Base-by-base conservation (phyloP, 2,113 vertebrate genomes). In the Psittacula cyanocephala region DNA sequence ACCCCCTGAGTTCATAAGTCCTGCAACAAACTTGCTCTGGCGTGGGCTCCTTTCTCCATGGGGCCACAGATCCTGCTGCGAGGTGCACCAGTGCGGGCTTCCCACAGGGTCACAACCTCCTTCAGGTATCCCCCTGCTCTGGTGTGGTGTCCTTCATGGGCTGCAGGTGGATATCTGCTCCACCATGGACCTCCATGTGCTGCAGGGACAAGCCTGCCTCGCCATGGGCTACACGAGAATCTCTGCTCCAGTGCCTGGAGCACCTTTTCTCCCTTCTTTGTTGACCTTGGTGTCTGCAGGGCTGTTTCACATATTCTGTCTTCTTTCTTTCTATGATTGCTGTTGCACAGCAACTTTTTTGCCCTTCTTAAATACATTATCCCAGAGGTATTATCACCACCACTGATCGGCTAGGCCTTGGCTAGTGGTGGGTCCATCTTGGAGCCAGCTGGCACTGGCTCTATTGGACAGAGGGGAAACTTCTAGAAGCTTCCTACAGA, bases 371-470 rank as follows among this genome's bases (percentile, higher is more conserved):
- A 80, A 55, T 55, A 25, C 18, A 9, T 49, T 55, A 39, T 19
- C 20, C 6, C 28, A 82, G 37, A 65, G 25, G 57, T 1, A 1
- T 27, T 70, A 7, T 50, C 23, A 43, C 22, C 2, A 1, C 13
- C 6, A 3, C 25, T 31, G 47, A 82, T 14, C 9, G 47, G 25
- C 23, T 43, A 6, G 2, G 14, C 10, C 20, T 75, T 53, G 47
- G 59, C 24, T 68, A 84, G 18, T 0, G 0, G 29, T 4, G 3
- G 8, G 11, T 88, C 62, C 12, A 3, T 29, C 25, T 60, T 37
- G 37, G n/a, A 91, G 31, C 25, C 0, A 0, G 24, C 18, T 81
- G 35, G 11, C 14, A 16, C 9, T 33, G 23, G 18, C 46, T 77
- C 19, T 43, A 4, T 52, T 16, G 5, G 18, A 47, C 16, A 46